Conservation (phyloP, 2,797 vertebrate genomes). For the Chromis chromis region DNA sequence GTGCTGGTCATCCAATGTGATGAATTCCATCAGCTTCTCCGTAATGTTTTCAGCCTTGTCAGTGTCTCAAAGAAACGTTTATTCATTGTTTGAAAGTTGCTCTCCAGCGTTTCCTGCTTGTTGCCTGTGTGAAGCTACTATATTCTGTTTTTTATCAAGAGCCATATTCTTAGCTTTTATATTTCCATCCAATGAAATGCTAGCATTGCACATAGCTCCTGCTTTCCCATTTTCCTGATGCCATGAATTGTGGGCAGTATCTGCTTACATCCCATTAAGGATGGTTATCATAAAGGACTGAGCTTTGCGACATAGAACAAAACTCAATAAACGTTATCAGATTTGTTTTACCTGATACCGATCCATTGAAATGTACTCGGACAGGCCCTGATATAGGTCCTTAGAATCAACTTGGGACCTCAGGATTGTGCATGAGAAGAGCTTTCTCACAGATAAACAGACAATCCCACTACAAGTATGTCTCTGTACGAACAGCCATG, state of each 20-base stretch:
- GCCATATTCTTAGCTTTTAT: not conserved
- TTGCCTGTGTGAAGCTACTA: not conserved
- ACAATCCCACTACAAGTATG: not conserved
- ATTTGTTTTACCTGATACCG: not conserved
- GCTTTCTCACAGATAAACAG: not conserved
- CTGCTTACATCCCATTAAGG: not conserved
- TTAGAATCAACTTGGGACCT: not conserved
- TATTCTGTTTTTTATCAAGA: not conserved
- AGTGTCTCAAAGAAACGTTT: not conserved
- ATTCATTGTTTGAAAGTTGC: not conserved
- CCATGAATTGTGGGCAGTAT: not conserved
- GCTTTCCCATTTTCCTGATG: not conserved
- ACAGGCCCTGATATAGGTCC: not conserved
- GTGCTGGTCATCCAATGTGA: not conserved
- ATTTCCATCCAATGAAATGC: not conserved
- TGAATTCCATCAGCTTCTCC: not conserved
- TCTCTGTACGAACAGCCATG: constrained; percentile 11
- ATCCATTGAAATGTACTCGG: not conserved
- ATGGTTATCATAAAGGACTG: not conserved
- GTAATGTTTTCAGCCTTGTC: not conserved
- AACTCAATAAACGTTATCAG: not conserved
- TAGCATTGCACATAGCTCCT: not conserved
- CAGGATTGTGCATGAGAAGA: not conserved
- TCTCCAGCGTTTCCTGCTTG: not conserved
- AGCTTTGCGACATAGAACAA: not conserved